Base-by-base conservation (phyloP, 2,113 vertebrate species). In the Nyctereutes procyonoides region DNA sequence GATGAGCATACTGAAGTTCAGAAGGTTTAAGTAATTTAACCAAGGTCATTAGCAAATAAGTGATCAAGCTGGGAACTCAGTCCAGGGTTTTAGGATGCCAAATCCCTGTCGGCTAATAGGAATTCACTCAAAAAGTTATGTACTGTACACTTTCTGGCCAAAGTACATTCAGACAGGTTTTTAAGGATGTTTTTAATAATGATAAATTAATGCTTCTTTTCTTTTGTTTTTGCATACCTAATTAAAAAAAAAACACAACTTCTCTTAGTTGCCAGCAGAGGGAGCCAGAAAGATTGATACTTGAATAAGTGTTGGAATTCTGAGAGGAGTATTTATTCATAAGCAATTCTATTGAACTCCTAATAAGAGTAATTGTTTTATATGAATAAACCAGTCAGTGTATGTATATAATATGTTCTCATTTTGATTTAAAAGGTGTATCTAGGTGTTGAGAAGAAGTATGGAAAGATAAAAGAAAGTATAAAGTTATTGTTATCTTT, bases 271-370 rank as follows among this genome's bases (percentile, higher is more conserved):
- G 60, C 96, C 97, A 97, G 95, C 77, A 98, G 97, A 96, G 97
- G 97, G 98, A 98, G 97, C 74, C 38, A 95, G 94, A 94, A 95
- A 98, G 90, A 83, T 62, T 88, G 56, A 43, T 93, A 88, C 80
- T 95, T 90, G 65, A 95, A 53, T 95, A 90, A 76, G 20, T 5
- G 87, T 94, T 88, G 90, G 32, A 76, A 83, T 88, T 91, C 38
- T 90, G 26, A 26, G 26, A 74, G 53, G 16, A 85, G 56, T 96
- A 73, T 73, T 62, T 17, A 60, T 60, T 73, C 20, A 51, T 81
- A 81, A 82, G 58, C 48, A 93, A 20, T 93, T 95, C 55, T 92
- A 0, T 20, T 82, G 38, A 95, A 79, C 19, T 93, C 4, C 63
- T 63, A 55, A 79, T 95, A 88, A 74, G 26, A 76, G 62, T 91